Evolutionary conservation across 2,113 vertebrate species (phyloP), one percentile per base, ranked within the genome.

Genomic region (Martes martes): DNA sequence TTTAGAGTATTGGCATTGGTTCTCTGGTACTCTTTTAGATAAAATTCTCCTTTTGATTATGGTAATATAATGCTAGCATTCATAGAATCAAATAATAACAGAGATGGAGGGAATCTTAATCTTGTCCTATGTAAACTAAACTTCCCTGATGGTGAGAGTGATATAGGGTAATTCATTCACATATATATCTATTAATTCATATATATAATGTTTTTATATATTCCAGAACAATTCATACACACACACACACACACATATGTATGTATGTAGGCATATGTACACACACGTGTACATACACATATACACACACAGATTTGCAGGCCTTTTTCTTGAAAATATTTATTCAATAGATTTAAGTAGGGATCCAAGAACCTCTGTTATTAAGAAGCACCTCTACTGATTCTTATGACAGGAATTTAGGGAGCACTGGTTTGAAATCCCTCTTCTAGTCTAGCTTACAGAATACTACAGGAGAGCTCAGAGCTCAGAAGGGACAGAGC

Each of bases 21-120:
- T 95, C 71, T 76, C 78, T 91, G 61, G 55, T 31, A 73, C 3
- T 31, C 13, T 73, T 93, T 87, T 57, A 80, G 11, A 45, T 76
- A n/a, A 96, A 95, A 85, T 85, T 93, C 28, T 81, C 65, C 50
- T 73, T 90, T 93, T 78, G 14, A 78, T 76, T 89, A 91, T 88
- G 85, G 67, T 36, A 93, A 57, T 69, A 94, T 19, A 94, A 88
- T 93, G 82, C 59, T 33, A 91, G 24, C n/a, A 59, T 86, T 73
- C 45, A 82, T 16, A 86, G 45, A 96, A 61, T 91, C 65, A 89
- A 93, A 88, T 79, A 84, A 65, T 82, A 89, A 67, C 59, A 93
- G 28, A 88, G 63, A 31, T 85, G 55, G 55, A 21, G 19, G 55
- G 31, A 90, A 95, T 89, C 69, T 78, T 90, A 67, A 83, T 47